Evolutionary conservation across 2,888 invertebrate species (phyloP).

Genomic region (Athripsodes cinereus): DNA sequence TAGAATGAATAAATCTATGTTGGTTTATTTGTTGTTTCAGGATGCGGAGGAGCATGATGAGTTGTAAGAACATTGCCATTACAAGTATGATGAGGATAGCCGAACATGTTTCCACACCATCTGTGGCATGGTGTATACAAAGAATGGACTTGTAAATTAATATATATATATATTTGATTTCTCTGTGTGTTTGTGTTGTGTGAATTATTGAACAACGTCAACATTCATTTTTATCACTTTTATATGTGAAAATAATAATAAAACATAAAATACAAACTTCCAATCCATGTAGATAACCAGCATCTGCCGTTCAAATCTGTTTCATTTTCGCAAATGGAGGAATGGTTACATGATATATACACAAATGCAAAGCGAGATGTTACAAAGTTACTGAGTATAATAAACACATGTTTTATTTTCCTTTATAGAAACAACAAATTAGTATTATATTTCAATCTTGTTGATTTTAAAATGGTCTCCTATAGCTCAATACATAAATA

Average conservation of each 20-base stretch:
- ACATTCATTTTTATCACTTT: conserved; percentile 20
- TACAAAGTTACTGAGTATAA: no score
- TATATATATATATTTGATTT: background rate
- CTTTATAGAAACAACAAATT: no score
- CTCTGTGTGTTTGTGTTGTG: conserved; percentile 24
- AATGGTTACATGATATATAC: no score
- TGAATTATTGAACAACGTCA: conserved; percentile 13
- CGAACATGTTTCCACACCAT: no score
- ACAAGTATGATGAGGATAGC: conserved; percentile 13
- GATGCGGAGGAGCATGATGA: conserved; percentile 28
- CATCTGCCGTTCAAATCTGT: conserved; percentile 9
- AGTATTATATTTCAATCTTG: no score
- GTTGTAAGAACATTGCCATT: conserved; percentile 20
- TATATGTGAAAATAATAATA: conserved; percentile 17
- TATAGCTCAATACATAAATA: no score
- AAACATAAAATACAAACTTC: background rate
- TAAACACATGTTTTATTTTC: no score
- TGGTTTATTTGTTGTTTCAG: conserved; percentile 17
- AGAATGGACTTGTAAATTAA: background rate
- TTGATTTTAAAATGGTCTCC: no score
- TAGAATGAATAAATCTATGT: no score
- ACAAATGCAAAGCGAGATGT: no score
- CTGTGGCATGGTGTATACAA: no score
- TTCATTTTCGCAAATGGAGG: conserved; percentile 25
- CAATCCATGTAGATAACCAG: background rate